Percentiles rank a stretch among this genome's conserved stretches.
phyloP scores from a whole-genome alignment of 2,888 invertebrate species.

The Harpagoxenus sublaevis region DNA sequence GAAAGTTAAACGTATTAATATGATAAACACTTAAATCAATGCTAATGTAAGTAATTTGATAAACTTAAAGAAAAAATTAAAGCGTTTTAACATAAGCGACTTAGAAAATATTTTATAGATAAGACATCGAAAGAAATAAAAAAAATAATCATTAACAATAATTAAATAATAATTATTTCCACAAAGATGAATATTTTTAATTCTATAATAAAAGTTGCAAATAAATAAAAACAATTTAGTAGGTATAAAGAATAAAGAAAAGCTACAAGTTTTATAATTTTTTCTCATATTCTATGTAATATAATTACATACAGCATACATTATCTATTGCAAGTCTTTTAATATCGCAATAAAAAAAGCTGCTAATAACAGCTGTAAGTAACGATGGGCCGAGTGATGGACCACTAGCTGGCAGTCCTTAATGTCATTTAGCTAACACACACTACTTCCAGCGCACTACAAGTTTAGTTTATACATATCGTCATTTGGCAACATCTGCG shows the following conservation, averaged over 20 bases:
- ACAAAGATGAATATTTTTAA: neutral
- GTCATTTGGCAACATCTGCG: conserved; percentile 70
- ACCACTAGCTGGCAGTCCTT: conserved; percentile 53
- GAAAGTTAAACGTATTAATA: neutral
- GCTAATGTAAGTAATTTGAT: neutral
- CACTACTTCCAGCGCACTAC: conserved; percentile 64
- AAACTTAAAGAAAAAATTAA: neutral
- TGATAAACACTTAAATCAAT: neutral
- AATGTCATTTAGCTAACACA: conserved; percentile 58
- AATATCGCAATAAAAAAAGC: neutral
- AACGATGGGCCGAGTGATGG: conserved; percentile 2
- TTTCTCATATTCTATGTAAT: neutral
- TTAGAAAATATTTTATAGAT: neutral
- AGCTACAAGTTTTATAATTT: neutral
- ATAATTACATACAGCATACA: neutral
- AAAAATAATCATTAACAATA: neutral
- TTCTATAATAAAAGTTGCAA: neutral
- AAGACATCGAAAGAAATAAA: neutral
- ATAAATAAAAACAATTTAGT: neutral
- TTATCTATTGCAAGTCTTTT: neutral
- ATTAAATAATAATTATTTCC: neutral
- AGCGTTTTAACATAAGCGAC: neutral
- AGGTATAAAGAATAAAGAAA: neutral
- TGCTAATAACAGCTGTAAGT: neutral
- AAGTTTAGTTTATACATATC: conserved; percentile 60